Percentiles rank a stretch among this genome's conserved stretches.
phyloP scores from a whole-genome alignment of 2,113 vertebrate species.

The Oreochromis aureus region DNA sequence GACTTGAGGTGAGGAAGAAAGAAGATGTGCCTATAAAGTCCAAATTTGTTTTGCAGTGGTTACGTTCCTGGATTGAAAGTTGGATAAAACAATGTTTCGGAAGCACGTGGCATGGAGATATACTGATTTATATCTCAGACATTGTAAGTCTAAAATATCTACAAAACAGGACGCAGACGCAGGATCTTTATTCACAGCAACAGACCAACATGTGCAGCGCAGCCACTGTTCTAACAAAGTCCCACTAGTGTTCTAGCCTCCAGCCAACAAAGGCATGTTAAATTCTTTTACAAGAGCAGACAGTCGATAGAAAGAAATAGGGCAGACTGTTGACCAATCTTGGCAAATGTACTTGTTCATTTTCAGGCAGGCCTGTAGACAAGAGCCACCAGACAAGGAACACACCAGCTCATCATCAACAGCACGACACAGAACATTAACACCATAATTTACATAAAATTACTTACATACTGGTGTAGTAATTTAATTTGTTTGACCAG shows the following conservation, averaged over 20 bases:
- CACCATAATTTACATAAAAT: conserved; percentile 97
- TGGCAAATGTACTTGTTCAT: conserved; percentile 59
- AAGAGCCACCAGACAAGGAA: conserved; percentile 78
- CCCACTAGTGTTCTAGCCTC: conserved; percentile 26
- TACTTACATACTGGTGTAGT: conserved; percentile 91
- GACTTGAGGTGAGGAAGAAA: not conserved
- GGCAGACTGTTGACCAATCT: conserved; percentile 51
- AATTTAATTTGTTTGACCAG: conserved; percentile 96
- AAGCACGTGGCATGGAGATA: not conserved
- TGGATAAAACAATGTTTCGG: not conserved
- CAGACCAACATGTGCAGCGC: conserved; percentile 1
- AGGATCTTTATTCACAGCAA: not conserved
- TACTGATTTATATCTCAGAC: not conserved
- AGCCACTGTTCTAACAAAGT: conserved; percentile 30
- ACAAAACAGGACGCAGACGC: not conserved
- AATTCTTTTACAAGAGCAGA: conserved; percentile 48
- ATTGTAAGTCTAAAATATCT: not conserved
- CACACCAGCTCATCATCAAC: conserved; percentile 78
- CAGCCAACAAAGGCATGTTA: conserved; percentile 45
- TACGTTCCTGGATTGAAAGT: not conserved
- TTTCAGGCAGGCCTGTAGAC: conserved; percentile 55
- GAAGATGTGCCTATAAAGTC: not conserved
- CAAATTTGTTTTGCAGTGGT: not conserved
- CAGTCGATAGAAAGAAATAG: conserved; percentile 22
- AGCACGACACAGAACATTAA: conserved; percentile 95